Evolutionary conservation across 2,113 vertebrate species (phyloP).

Genomic region (Formicarius rufipectus): DNA sequence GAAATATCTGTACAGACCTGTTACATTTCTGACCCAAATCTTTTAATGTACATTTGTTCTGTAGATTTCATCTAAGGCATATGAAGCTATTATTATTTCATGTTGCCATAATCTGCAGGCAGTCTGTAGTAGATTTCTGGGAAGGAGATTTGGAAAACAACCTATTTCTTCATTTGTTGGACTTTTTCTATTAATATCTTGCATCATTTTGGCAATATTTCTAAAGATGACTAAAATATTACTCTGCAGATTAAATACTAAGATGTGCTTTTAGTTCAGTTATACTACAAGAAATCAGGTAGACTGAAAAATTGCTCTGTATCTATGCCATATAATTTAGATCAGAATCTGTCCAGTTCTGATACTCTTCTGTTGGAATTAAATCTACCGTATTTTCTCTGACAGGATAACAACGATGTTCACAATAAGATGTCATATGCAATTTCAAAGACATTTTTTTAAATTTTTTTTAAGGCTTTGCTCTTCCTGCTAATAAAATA

Average conservation of each 20-base stretch:
- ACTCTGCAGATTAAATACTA: slow-evolving; percentile 28
- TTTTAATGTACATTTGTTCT: neutral
- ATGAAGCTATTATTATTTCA: neutral
- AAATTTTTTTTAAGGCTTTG: neutral
- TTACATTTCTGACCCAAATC: neutral
- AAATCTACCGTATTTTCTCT: neutral
- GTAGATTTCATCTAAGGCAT: neutral
- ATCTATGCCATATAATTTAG: neutral
- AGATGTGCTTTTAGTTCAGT: neutral
- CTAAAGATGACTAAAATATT: slow-evolving; percentile 18
- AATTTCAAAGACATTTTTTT: neutral
- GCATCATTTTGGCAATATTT: neutral
- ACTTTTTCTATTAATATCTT: slow-evolving; percentile 26
- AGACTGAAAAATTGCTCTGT: neutral
- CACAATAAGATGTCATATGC: neutral
- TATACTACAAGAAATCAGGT: neutral
- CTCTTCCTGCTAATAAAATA: neutral
- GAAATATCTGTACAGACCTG: neutral
- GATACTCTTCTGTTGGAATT: neutral
- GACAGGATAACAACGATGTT: neutral
- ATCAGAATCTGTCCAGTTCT: neutral
- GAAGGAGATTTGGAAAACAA: slow-evolving; percentile 1
- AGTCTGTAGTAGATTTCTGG: neutral
- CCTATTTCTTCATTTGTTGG: neutral
- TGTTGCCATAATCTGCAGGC: neutral